A percentile compares a stretch with the other conserved stretches of the same genome.
Evolutionary conservation across 2,797 vertebrate species (phyloP).

Genomic region (Eurystomus glaucurus): DNA sequence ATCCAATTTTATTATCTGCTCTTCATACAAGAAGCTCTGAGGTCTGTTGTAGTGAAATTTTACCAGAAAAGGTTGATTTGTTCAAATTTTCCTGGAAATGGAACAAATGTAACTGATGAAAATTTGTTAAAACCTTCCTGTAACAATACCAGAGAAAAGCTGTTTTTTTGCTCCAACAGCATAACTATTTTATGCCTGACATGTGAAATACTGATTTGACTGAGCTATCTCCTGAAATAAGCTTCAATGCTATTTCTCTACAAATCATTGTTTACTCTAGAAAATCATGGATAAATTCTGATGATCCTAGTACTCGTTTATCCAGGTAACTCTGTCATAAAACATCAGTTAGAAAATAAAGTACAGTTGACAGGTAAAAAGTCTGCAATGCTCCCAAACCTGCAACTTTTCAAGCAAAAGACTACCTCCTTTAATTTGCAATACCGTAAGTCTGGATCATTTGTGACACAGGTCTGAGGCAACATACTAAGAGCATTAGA

Average conservation of each 20-base stretch:
- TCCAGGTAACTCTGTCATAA: neutral
- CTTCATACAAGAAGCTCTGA: neutral
- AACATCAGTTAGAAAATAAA: neutral
- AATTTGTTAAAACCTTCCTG: neutral
- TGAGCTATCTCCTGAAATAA: neutral
- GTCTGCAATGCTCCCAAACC: neutral
- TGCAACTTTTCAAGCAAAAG: neutral
- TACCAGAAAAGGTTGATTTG: slow-evolving; percentile 15
- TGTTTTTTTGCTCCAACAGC: neutral
- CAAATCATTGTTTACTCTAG: neutral
- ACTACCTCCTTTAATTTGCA: neutral
- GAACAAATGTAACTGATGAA: slow-evolving; percentile 17
- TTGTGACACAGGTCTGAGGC: neutral
- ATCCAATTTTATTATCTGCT: neutral
- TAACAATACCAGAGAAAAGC: neutral
- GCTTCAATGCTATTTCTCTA: neutral
- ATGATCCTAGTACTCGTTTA: neutral
- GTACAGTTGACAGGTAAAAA: neutral
- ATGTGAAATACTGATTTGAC: neutral
- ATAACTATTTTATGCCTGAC: neutral
- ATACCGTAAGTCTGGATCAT: neutral
- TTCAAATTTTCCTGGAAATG: slow-evolving; percentile 11
- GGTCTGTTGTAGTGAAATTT: neutral
- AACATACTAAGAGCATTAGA: neutral
- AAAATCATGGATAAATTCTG: neutral